Conservation (phyloP, 2,888 invertebrate species). For the Ectemnius continuus region DNA sequence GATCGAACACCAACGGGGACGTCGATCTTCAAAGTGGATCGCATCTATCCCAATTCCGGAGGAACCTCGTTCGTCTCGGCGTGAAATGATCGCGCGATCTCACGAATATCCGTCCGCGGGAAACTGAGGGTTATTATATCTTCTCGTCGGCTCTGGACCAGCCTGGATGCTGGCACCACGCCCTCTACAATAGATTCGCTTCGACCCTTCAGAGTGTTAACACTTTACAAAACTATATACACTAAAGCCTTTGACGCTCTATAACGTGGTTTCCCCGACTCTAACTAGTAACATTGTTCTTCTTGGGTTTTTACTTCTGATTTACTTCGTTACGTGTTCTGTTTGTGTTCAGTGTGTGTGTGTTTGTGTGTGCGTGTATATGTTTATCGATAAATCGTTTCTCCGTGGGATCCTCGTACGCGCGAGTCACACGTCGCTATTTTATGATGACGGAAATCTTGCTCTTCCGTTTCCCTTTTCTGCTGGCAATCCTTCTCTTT, state of each 20-base stretch:
- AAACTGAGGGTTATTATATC: not conserved
- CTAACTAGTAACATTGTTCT: constrained; percentile 65
- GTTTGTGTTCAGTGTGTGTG: not conserved
- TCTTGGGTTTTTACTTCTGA: constrained; percentile 25
- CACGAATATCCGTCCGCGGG: not conserved
- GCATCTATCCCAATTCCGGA: not conserved
- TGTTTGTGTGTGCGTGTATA: constrained; percentile 6
- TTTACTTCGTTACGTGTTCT: constrained; percentile 44
- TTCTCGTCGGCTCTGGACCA: constrained; percentile 15
- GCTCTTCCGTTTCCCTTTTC: not conserved
- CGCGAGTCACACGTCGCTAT: constrained; percentile 25
- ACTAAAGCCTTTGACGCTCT: constrained; percentile 74
- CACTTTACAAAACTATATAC: constrained; percentile 78
- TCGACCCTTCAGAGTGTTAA: constrained; percentile 66
- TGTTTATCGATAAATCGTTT: constrained; percentile 4
- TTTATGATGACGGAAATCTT: not conserved
- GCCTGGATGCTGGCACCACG: not conserved
- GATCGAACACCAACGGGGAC: not conserved
- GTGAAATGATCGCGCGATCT: not conserved
- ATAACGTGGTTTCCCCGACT: constrained; percentile 61
- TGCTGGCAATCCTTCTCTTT: no score
- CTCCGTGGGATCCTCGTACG: constrained; percentile 19
- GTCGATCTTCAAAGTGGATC: not conserved
- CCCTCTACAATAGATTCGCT: constrained; percentile 30
- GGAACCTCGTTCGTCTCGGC: no score